Evolutionary conservation across 2,113 vertebrate species (phyloP).

Genomic region (Odocoileus hemionus): DNA sequence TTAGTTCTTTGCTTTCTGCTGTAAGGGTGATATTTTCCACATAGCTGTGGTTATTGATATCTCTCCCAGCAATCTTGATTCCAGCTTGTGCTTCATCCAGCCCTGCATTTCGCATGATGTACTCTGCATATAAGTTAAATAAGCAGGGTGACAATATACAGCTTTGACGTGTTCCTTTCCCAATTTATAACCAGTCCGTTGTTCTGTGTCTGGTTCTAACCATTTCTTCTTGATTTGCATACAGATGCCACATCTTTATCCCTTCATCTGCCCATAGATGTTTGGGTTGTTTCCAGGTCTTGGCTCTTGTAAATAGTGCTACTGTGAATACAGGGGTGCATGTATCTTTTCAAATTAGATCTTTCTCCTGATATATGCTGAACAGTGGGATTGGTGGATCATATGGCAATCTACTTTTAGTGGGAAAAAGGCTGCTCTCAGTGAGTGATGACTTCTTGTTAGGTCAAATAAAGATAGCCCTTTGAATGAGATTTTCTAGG

Average conservation of each 20-base stretch:
- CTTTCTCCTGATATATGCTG: not conserved
- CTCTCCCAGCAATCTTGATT: not conserved
- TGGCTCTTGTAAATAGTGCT: not conserved
- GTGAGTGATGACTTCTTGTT: not conserved
- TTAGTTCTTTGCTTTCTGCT: not conserved
- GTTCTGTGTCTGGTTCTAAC: not conserved
- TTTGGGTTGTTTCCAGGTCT: not conserved
- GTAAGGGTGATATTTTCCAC: not conserved
- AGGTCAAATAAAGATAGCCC: not conserved
- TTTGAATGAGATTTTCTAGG: conserved; percentile 17
- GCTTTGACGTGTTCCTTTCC: not conserved
- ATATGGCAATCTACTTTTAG: not conserved
- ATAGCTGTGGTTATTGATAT: not conserved
- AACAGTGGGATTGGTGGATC: not conserved
- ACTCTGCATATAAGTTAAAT: not conserved
- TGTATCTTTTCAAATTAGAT: not conserved
- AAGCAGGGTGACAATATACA: not conserved
- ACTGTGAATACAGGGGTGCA: not conserved
- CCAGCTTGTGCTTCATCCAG: not conserved
- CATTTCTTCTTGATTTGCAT: not conserved
- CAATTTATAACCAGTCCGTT: not conserved
- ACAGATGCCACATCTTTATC: not conserved
- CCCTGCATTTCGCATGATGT: not conserved
- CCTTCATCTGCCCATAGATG: not conserved
- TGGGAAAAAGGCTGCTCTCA: not conserved